Evolutionary conservation across 1,140 invertebrate genomes (phyloP).

Genomic region (Epicauta chinensis): DNA sequence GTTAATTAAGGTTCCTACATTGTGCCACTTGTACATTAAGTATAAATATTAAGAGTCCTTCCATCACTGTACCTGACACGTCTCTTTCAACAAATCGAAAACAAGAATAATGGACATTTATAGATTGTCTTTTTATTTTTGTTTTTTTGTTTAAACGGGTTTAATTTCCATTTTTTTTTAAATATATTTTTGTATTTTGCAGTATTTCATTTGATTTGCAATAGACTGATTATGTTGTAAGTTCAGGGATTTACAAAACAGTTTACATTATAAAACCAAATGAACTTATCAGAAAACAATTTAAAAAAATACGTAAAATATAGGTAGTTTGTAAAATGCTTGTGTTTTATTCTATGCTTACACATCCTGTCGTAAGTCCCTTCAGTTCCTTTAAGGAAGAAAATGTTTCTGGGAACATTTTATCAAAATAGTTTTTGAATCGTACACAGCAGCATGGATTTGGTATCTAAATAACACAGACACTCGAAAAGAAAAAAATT

Average conservation of each 20-base stretch:
- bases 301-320: slow-evolving; percentile 20
- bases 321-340: slow-evolving; percentile 21
- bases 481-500: too few relatives aligned
- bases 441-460: too few relatives aligned
- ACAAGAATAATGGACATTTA: too few relatives aligned
- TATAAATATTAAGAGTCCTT: slow-evolving; percentile 16
- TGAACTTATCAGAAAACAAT: slow-evolving; percentile 15
- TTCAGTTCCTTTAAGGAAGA: too few relatives aligned
- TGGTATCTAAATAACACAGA: too few relatives aligned
- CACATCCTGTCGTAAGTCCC: too few relatives aligned
- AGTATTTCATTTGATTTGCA: slow-evolving; percentile 15
- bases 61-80: slow-evolving; percentile 21
- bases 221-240: slow-evolving; percentile 23
- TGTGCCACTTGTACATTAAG: slow-evolving; percentile 22
- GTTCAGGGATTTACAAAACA: slow-evolving; percentile 23
- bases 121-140: too few relatives aligned
- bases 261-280: slow-evolving; percentile 17
- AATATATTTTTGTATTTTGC: slow-evolving; percentile 8
- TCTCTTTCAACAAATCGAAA: slow-evolving; percentile 12
- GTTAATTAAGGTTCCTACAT: slow-evolving; percentile 22
- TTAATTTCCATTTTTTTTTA: neutral
- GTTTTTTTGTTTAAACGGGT: neutral
- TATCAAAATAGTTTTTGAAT: too few relatives aligned
- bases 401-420: too few relatives aligned
- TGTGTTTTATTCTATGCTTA: too few relatives aligned